Evolutionary conservation across 2,797 vertebrate genomes (phyloP).

Genomic region (Ctenochaetus hawaiiensis): DNA sequence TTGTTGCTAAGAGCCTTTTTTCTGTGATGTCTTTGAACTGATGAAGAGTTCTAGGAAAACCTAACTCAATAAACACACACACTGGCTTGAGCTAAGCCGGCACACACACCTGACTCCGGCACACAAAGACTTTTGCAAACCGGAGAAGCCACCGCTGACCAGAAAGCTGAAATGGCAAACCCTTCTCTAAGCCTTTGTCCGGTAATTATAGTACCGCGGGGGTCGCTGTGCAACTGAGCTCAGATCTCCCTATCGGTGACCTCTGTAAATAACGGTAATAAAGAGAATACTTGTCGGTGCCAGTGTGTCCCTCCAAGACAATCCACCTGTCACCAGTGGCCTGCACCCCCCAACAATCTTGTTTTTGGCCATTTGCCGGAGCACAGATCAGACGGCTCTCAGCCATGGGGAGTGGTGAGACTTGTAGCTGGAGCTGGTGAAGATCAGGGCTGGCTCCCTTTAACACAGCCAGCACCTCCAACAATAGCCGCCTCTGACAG

Average conservation of each 20-base stretch:
- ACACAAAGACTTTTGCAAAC: conserved; percentile 78
- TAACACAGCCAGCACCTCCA: conserved; percentile 85
- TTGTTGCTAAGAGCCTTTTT: not conserved
- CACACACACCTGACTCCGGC: conserved; percentile 69
- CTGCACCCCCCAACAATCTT: conserved; percentile 53
- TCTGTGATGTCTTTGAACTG: conserved; percentile 14
- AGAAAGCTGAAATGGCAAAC: conserved; percentile 84
- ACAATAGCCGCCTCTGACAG: conserved; percentile 90
- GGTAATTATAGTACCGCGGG: conserved; percentile 81
- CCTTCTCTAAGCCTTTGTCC: conserved; percentile 80
- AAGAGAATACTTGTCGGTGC: conserved; percentile 72
- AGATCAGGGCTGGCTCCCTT: conserved; percentile 80
- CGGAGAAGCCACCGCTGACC: conserved; percentile 57
- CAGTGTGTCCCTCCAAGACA: conserved; percentile 72
- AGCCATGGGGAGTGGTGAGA: conserved; percentile 71
- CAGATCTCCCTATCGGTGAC: conserved; percentile 82
- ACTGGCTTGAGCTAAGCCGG: conserved; percentile 54
- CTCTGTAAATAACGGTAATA: conserved; percentile 79
- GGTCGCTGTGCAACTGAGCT: conserved; percentile 84
- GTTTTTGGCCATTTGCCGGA: conserved; percentile 77
- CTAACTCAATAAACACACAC: conserved; percentile 51
- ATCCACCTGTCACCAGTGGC: conserved; percentile 73
- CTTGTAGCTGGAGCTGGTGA: conserved; percentile 76
- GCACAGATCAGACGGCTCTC: conserved; percentile 76
- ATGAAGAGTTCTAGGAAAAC: conserved; percentile 25